Percentiles rank a stretch among this genome's conserved stretches.
These are phyloP conservation scores for Hippoglossus stenolepis DNA, from an alignment of 2,113 vertebrate species.

Conservation along the genomic window DNA sequence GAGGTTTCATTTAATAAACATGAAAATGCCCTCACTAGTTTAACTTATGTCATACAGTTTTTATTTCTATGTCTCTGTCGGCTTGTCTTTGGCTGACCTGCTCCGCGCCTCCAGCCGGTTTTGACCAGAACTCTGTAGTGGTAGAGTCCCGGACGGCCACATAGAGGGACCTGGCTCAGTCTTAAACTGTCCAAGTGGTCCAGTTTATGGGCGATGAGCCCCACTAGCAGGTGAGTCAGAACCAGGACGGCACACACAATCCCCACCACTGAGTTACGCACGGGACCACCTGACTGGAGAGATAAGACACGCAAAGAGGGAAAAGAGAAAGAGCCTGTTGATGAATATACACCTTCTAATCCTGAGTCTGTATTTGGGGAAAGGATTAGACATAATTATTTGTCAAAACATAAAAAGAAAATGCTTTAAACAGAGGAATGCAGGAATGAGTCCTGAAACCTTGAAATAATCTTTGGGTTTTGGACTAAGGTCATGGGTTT, in stretches of 20 bases:
- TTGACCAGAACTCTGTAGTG: constrained; percentile 85
- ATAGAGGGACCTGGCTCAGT: constrained; percentile 79
- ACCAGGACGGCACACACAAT: constrained; percentile 81
- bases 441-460: no score
- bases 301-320: background rate
- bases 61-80: background rate
- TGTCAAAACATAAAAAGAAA: no score
- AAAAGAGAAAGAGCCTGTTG: background rate
- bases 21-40: background rate
- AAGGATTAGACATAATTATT: no score
- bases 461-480: no score
- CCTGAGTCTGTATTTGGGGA: background rate
- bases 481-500: no score
- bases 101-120: constrained; percentile 82
- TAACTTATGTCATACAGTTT: background rate
- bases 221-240: constrained; percentile 79
- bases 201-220: constrained; percentile 83
- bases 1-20: background rate
- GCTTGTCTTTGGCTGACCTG: constrained; percentile 72
- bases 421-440: no score
- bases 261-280: constrained; percentile 73
- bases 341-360: background rate
- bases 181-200: constrained; percentile 83
- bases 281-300: constrained; percentile 68
- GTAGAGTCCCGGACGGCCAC: constrained; percentile 81